phyloP scores from a whole-genome alignment of 2,113 vertebrate species.

The Pseudorectes ferrugineus region DNA sequence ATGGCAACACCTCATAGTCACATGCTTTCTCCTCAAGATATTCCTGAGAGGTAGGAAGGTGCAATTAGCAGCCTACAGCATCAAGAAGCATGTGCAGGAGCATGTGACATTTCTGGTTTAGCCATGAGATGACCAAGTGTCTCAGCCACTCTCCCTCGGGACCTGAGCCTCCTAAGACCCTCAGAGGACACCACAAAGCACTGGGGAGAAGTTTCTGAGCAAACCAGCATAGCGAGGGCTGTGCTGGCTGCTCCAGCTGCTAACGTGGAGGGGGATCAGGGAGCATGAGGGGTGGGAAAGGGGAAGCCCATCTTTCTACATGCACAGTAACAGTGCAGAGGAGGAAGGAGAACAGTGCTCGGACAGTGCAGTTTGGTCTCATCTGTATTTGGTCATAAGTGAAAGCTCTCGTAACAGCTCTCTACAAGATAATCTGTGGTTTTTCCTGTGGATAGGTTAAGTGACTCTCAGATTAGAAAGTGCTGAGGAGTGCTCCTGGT shows the following conservation, averaged over 20 bases:
- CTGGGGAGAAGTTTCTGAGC: not conserved
- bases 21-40: not conserved
- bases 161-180: not conserved
- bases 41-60: not conserved
- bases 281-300: not conserved
- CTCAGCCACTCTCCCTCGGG: not conserved
- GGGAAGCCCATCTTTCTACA: not conserved
- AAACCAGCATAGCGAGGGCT: accelerated
- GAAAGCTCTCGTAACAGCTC: not conserved
- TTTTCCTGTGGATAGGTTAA: not conserved
- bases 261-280: accelerated
- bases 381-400: not conserved
- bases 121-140: not conserved
- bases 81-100: not conserved
- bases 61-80: not conserved
- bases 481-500: not conserved
- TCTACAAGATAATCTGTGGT: not conserved
- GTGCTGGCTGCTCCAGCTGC: not conserved
- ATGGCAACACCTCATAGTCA: not conserved
- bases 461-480: not conserved
- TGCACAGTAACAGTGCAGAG: not conserved
- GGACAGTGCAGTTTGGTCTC: not conserved
- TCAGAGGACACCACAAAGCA: not conserved
- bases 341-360: not conserved
- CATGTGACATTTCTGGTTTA: not conserved